Evolutionary conservation across 2,113 vertebrate genomes (phyloP).

Genomic region (Lota lota): DNA sequence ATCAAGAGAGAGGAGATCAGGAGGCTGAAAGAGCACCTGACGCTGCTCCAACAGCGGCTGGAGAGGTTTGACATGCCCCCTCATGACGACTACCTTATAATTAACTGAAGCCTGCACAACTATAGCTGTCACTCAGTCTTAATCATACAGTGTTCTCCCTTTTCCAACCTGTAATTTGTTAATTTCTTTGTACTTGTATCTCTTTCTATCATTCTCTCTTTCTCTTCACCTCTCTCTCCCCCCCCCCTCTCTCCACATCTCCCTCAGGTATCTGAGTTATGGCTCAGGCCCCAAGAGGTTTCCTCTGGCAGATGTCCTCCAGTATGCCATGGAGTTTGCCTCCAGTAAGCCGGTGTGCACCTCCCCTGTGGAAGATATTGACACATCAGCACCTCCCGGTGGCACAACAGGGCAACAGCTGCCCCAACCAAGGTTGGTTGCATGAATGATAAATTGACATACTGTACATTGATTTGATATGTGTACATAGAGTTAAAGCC

Average conservation of each 20-base stretch:
- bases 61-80: constrained; percentile 79
- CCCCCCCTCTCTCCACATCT: constrained; percentile 1
- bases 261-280: constrained; percentile 89
- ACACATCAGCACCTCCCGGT: constrained; percentile 80
- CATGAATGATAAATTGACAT: not conserved
- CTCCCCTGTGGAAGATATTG: constrained; percentile 91
- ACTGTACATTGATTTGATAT: no score
- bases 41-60: constrained; percentile 91
- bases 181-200: no score
- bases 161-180: no score
- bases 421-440: constrained; percentile 76
- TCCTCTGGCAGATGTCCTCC: constrained; percentile 96
- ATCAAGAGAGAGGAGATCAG: constrained; percentile 98
- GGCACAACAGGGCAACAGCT: constrained; percentile 76
- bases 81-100: no score
- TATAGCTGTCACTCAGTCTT: not conserved
- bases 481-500: no score
- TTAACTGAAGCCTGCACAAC: no score
- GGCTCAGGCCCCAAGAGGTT: constrained; percentile 98
- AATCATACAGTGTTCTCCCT: not conserved
- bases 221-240: no score
- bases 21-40: constrained; percentile 94
- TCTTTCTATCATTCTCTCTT: no score
- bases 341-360: constrained; percentile 96
- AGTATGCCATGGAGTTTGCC: constrained; percentile 97